Evolutionary conservation across 1,140 invertebrate genomes (phyloP).

Genomic region (Zaprionus davidi): DNA sequence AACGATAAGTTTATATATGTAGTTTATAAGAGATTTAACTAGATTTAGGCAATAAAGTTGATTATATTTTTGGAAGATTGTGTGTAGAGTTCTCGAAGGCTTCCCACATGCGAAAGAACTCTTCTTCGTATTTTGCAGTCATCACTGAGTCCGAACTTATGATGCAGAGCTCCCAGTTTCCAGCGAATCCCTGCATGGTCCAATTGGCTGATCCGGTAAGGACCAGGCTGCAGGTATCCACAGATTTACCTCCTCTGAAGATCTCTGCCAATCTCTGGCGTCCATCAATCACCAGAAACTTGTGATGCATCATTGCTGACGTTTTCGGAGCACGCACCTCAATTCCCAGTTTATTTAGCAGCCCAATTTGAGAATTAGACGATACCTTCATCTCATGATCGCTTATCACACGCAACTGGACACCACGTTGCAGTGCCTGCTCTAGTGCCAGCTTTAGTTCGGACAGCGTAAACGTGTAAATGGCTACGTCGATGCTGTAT

Average conservation of each 20-base stretch:
- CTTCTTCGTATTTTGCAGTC: constrained; percentile 36
- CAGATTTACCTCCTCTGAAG: not conserved
- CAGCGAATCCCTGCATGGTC: constrained; percentile 60
- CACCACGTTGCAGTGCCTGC: constrained; percentile 52
- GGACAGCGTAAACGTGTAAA: constrained; percentile 62
- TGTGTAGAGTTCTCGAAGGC: constrained; percentile 14
- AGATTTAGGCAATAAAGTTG: constrained; percentile 5
- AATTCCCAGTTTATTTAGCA: constrained; percentile 12
- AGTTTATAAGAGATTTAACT: not conserved
- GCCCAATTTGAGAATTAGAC: constrained; percentile 38
- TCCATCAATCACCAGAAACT: constrained; percentile 68
- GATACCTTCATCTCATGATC: constrained; percentile 64
- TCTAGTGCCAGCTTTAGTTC: constrained; percentile 32
- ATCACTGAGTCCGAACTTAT: constrained; percentile 44
- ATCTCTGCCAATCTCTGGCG: constrained; percentile 40
- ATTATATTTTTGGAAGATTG: not conserved
- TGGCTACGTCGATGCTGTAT: constrained; percentile 68
- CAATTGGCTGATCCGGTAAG: constrained; percentile 71
- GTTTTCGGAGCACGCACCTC: constrained; percentile 50
- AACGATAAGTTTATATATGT: not conserved
- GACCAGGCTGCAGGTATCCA: constrained; percentile 14
- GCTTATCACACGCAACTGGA: constrained; percentile 60
- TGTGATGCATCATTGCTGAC: constrained; percentile 73
- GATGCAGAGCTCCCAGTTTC: constrained; percentile 71
- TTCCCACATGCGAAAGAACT: constrained; percentile 73